These are phyloP conservation scores for Urophycis tenuis DNA, from an alignment of 2,797 vertebrate species.

Conservation along the genomic window DNA sequence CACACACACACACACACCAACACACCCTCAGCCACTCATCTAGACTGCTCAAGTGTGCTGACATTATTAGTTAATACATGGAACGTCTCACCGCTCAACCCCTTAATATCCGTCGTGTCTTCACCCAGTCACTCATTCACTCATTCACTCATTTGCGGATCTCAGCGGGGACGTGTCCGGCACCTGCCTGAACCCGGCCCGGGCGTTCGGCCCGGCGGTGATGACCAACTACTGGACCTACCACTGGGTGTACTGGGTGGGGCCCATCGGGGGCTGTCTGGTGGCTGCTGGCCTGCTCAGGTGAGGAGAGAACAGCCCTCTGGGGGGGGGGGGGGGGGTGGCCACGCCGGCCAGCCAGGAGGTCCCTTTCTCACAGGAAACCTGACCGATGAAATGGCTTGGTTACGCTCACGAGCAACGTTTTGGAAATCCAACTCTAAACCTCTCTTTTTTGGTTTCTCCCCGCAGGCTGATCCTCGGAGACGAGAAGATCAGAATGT, in stretches of 20 bases:
- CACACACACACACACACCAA: no score
- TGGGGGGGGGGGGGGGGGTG: no score
- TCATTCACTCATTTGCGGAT: not conserved
- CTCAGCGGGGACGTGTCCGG: slow-evolving; percentile 76
- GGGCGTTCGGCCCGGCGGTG: slow-evolving; percentile 82
- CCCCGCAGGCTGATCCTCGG: slow-evolving; percentile 54
- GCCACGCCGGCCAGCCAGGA: not conserved
- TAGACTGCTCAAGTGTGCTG: no score
- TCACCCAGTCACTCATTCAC: not conserved
- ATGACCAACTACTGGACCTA: slow-evolving; percentile 74
- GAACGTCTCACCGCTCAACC: not conserved
- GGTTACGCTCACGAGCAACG: no score
- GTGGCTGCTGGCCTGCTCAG: slow-evolving; percentile 62
- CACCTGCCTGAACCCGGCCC: slow-evolving; percentile 82
- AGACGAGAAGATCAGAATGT: slow-evolving; percentile 48
- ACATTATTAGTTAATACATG: not conserved
- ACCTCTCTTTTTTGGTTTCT: not conserved
- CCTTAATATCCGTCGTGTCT: not conserved
- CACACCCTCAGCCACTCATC: no score
- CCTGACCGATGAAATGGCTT: no score
- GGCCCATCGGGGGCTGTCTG: slow-evolving; percentile 71
- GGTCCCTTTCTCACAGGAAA: not conserved
- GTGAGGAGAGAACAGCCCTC: slow-evolving; percentile 35
- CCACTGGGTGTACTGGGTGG: slow-evolving; percentile 89
- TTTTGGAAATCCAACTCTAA: not conserved